Evolutionary conservation across 2,113 vertebrate species (phyloP), one percentile per base, ranked within the genome.

Genomic region (Peromyscus polionotus): DNA sequence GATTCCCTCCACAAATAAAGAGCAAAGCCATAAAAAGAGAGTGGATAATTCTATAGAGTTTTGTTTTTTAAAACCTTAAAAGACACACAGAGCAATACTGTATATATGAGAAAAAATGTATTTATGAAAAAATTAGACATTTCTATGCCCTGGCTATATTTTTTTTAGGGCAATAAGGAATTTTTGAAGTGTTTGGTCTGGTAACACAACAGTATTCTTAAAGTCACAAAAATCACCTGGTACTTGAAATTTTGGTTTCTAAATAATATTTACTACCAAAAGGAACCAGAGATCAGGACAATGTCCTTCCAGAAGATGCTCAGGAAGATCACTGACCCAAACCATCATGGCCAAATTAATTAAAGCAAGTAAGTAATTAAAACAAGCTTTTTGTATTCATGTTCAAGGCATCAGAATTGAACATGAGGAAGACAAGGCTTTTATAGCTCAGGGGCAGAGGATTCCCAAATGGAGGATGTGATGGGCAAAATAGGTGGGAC

Each of bases 1-100:
- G 54, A 70, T 28, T 51, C 83, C 10, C 36, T 89, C 87, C 86
- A 59, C 20, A 84, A 85, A 84, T 72, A 85, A 93, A 88, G 90
- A n/a, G 1, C 45, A 57, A 84, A 6, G 14, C 83, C 20, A 88
- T 36, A 63, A 28, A 45, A 88, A 70, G 17, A 88, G 16, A 72
- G 1, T 65, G 9, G 75, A 59, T 76, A 54, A 87, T 61, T 73
- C 17, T 83, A 76, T 39, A 77, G 36, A 45, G 39, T 70, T 91
- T 88, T 76, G 80, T 76, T 59, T 63, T 42, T 42, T 42, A 67
- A 2, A 76, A 6, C 76, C 16, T 31, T 87, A 33, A 93, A 75
- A 42, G 17, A 76, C n/a, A 48, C 45, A 91, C n/a, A 92, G 76
- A 89, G 87, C 33, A 72, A 36, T 9, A 54, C 6, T 76, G 39